Conservation (phyloP, 2,113 vertebrate genomes). For the Lasiurus borealis region DNA sequence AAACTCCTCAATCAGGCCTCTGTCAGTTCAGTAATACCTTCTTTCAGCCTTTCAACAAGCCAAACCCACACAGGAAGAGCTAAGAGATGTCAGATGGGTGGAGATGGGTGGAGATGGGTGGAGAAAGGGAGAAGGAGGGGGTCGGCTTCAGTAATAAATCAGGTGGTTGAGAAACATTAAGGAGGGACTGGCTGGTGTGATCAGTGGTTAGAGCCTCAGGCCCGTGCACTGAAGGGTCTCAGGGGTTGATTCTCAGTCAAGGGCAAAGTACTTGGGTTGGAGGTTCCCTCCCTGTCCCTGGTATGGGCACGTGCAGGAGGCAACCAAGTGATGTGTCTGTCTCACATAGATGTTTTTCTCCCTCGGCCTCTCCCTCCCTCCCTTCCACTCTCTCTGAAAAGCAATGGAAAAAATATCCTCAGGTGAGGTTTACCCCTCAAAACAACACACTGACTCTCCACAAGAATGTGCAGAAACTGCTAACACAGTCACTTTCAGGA, state of each 20-base stretch:
- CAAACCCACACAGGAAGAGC: background rate
- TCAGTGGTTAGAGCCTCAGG: background rate
- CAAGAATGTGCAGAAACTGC: background rate
- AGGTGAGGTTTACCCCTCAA: too few relatives aligned
- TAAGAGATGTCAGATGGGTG: background rate
- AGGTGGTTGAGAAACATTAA: background rate
- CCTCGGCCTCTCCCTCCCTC: background rate
- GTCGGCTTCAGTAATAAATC: background rate
- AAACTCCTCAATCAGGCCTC: background rate
- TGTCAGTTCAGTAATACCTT: background rate
- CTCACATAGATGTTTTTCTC: background rate
- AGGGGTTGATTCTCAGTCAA: background rate
- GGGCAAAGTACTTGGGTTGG: background rate
- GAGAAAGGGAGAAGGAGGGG: background rate
- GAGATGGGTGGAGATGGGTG: background rate
- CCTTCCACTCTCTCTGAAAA: background rate
- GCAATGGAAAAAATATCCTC: too few relatives aligned
- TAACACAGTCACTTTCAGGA: background rate
- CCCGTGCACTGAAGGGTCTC: background rate
- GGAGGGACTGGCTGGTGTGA: background rate
- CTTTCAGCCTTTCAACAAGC: slow-evolving; percentile 7
- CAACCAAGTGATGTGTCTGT: background rate
- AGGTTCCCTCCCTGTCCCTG: background rate
- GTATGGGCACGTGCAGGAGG: background rate
- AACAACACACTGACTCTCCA: too few relatives aligned